Evolutionary conservation across 2,797 vertebrate species (phyloP).

Genomic region (Ciconia nigra): DNA sequence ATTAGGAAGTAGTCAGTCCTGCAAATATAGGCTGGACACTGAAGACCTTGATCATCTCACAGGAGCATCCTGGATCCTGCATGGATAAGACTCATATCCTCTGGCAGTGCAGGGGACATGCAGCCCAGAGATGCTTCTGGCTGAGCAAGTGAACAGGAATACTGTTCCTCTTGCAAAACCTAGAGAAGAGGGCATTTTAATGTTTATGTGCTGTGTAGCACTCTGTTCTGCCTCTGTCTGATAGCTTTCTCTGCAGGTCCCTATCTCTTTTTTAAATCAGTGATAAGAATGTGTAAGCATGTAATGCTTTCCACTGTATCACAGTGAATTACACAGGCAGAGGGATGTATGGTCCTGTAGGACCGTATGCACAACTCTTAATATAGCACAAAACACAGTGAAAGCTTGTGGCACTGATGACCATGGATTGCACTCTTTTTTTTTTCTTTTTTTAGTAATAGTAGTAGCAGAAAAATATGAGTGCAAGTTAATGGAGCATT

Average conservation of each 20-base stretch:
- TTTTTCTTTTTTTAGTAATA: not conserved
- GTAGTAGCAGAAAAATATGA: not conserved
- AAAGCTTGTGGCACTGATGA: not conserved
- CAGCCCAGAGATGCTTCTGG: not conserved
- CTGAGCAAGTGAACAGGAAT: not conserved
- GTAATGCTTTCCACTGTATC: not conserved
- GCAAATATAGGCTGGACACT: not conserved
- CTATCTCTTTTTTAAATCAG: not conserved
- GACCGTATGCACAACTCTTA: not conserved
- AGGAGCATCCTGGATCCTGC: not conserved
- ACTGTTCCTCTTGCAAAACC: not conserved
- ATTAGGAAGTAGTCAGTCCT: not conserved
- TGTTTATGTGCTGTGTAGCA: not conserved
- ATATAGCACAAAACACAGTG: not conserved
- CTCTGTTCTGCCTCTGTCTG: not conserved
- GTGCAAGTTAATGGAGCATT: not conserved
- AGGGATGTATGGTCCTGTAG: not conserved
- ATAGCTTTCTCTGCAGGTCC: not conserved
- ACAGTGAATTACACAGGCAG: not conserved
- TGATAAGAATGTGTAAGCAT: not conserved
- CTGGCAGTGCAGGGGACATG: not conserved
- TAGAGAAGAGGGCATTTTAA: not conserved
- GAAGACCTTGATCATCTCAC: not conserved
- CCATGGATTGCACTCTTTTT: not conserved
- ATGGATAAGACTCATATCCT: rapidly evolving